These are phyloP conservation scores for Branchipolynoe longqiensis DNA, from an alignment of 2,888 invertebrate genomes.

Conservation along the genomic window DNA sequence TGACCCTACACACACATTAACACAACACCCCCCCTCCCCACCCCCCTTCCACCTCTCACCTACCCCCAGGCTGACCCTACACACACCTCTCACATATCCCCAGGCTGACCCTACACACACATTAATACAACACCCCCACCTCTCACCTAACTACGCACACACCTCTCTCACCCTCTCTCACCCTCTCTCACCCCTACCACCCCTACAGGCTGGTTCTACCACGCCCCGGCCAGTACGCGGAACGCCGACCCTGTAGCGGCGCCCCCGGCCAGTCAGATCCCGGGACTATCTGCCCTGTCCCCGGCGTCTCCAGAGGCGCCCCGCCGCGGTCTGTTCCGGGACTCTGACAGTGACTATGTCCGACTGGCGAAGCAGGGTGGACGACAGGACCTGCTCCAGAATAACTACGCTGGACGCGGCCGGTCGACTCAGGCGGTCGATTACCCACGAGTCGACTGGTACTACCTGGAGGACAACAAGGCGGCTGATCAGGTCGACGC, in stretches of 20 bases:
- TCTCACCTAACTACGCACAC: not conserved
- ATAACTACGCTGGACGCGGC: constrained; percentile 64
- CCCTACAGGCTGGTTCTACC: constrained; percentile 79
- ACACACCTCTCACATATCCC: too few species aligned
- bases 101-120: too few species aligned
- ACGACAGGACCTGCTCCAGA: constrained; percentile 75
- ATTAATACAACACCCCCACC: too few species aligned
- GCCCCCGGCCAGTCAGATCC: constrained; percentile 78
- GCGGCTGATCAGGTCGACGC: not conserved
- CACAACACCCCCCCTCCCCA: too few species aligned
- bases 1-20: too few species aligned
- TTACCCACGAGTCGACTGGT: constrained; percentile 79
- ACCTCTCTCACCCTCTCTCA: not conserved
- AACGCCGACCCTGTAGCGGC: constrained; percentile 68
- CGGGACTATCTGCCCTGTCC: constrained; percentile 72
- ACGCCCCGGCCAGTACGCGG: constrained; percentile 73
- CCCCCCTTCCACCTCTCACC: too few species aligned
- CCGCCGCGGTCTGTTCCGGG: constrained; percentile 61
- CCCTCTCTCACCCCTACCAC: too few species aligned
- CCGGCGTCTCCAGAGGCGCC: not conserved
- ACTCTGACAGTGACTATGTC: constrained; percentile 78
- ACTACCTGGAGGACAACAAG: constrained; percentile 78
- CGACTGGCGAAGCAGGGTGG: constrained; percentile 79
- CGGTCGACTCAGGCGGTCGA: constrained; percentile 66
- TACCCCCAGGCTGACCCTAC: too few species aligned